Evolutionary conservation across 2,797 vertebrate genomes (phyloP).

Genomic region (Acropternis orthonyx): DNA sequence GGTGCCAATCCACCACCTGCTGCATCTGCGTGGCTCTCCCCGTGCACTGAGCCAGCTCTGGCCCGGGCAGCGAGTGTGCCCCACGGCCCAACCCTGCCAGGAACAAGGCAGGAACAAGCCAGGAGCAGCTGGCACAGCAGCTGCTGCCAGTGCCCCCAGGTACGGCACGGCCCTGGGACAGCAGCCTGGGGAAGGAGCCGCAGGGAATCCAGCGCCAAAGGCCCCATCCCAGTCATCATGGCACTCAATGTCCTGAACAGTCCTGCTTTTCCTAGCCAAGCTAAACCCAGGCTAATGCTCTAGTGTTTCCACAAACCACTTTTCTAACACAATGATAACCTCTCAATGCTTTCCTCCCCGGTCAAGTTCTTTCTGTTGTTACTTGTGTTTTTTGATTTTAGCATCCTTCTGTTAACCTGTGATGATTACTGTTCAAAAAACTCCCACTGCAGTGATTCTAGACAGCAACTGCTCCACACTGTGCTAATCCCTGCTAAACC

Average conservation of each 20-base stretch:
- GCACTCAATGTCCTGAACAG: not conserved
- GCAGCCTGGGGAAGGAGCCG: not conserved
- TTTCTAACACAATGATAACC: not conserved
- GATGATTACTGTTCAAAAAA: not conserved
- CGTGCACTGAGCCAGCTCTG: not conserved
- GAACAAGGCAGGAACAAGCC: too few relatives aligned
- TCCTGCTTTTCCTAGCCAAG: not conserved
- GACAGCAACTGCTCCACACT: not conserved
- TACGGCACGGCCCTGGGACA: not conserved
- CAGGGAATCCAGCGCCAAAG: accelerated
- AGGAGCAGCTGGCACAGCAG: not conserved
- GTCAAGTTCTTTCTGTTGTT: not conserved
- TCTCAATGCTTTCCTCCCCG: not conserved
- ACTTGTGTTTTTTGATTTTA: not conserved
- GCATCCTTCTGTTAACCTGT: not conserved
- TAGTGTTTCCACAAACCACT: not conserved
- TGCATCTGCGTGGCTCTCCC: accelerated
- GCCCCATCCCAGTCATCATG: not conserved
- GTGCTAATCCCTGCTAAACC: not conserved
- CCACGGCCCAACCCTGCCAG: accelerated
- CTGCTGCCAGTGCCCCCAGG: not conserved
- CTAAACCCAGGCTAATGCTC: not conserved
- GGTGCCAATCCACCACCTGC: not conserved
- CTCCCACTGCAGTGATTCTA: not conserved
- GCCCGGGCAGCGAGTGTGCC: not conserved